Evolutionary conservation across 2,113 vertebrate genomes (phyloP).

Genomic region (Pterophyllum scalare): DNA sequence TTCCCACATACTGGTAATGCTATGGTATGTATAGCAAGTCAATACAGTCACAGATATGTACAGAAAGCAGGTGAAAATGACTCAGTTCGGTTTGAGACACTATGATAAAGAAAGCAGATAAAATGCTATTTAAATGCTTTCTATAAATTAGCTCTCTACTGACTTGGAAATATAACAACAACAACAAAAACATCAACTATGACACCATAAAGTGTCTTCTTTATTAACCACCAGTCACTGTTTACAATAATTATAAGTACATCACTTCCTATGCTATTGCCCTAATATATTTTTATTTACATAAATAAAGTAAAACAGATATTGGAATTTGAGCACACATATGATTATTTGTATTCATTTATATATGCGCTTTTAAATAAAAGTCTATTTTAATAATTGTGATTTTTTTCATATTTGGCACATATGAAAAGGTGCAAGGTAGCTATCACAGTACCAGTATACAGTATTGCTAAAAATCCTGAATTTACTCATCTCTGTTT

Average conservation of each 20-base stretch:
- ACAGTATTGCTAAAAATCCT: neutral
- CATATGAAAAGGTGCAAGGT: neutral
- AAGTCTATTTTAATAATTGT: neutral
- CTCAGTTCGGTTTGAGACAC: slow-evolving; percentile 4
- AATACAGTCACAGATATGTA: slow-evolving; percentile 38
- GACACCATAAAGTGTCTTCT: neutral
- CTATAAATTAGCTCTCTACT: neutral
- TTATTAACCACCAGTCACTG: neutral
- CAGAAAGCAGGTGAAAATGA: neutral
- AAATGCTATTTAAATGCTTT: neutral
- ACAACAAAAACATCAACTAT: neutral
- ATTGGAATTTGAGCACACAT: neutral
- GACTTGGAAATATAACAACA: neutral
- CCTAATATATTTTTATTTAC: neutral
- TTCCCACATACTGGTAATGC: neutral
- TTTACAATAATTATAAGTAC: slow-evolving; percentile 10
- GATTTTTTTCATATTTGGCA: slow-evolving; percentile 16
- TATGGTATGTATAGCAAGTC: slow-evolving; percentile 14
- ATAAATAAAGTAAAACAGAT: neutral
- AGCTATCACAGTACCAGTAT: slow-evolving; percentile 12
- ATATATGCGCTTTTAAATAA: slow-evolving; percentile 3
- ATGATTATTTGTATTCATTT: slow-evolving; percentile 19
- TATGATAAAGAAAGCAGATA: neutral
- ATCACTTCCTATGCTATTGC: neutral
- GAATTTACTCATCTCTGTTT: neutral